Conservation (phyloP, 2,113 vertebrate species). For the Colinus virginianus region DNA sequence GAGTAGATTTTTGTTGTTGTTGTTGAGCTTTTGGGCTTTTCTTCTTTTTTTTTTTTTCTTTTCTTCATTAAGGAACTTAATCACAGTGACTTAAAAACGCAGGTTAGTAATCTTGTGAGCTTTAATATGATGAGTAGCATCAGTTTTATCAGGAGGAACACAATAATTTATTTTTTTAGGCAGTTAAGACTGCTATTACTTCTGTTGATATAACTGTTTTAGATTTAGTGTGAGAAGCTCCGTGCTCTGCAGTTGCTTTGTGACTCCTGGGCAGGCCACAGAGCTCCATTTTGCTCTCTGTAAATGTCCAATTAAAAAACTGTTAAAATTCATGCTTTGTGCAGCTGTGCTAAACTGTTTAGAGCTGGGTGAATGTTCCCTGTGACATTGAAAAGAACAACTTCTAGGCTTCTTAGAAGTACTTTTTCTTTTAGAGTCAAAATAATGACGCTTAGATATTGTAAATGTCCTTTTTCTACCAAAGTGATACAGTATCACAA, state of each 20-base stretch:
- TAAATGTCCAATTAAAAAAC: background rate
- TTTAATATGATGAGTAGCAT: background rate
- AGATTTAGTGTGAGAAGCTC: background rate
- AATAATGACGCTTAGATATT: background rate
- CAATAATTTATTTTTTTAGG: background rate
- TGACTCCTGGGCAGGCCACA: background rate
- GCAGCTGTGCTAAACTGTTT: background rate
- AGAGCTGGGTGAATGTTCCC: background rate
- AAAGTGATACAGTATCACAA: background rate
- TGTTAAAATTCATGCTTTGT: background rate
- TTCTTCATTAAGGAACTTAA: background rate
- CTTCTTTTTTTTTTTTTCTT: background rate
- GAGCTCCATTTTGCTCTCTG: background rate
- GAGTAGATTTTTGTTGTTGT: background rate
- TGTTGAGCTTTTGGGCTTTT: background rate
- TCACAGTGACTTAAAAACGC: background rate
- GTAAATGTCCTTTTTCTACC: background rate
- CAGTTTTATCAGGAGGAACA: background rate
- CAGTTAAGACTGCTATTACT: background rate
- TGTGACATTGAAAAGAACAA: background rate
- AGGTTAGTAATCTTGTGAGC: background rate
- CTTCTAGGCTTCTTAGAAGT: background rate
- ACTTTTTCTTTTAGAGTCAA: background rate
- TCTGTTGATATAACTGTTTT: background rate
- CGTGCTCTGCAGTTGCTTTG: fast-evolving